A percentile compares a stretch with the other conserved stretches of the same genome.
Evolutionary conservation across 2,113 vertebrate genomes (phyloP).

Genomic region (Xyrauchen texanus): DNA sequence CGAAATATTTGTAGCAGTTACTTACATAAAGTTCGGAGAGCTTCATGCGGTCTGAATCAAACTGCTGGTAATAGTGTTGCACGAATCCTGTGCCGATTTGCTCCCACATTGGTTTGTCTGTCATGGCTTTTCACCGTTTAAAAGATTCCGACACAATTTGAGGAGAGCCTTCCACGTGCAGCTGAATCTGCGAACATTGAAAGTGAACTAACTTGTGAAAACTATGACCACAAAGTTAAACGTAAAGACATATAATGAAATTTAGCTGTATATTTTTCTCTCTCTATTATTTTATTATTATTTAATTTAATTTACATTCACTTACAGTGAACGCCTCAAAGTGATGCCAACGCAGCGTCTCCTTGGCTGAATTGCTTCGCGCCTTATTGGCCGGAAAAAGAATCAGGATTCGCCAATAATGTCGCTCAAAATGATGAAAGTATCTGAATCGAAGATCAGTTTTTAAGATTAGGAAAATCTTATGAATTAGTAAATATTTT

Average conservation of each 20-base stretch:
- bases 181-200: neutral
- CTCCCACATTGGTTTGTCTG: constrained; percentile 72
- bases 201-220: neutral
- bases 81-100: constrained; percentile 72
- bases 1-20: neutral
- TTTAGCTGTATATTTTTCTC: no score
- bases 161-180: constrained; percentile 4
- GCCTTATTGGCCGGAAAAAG: constrained; percentile 34
- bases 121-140: constrained; percentile 56
- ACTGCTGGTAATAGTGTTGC: constrained; percentile 71
- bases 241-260: no score
- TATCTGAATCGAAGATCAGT: neutral
- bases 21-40: constrained; percentile 74
- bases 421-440: neutral
- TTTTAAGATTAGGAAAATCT: neutral
- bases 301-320: neutral
- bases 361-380: constrained; percentile 9
- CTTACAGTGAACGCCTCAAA: constrained; percentile 9
- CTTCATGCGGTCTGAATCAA: constrained; percentile 66
- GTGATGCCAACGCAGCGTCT: neutral
- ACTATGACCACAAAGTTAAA: neutral
- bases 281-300: no score
- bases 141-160: neutral
- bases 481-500: no score
- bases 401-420: neutral